These are phyloP conservation scores for Poicephalus meyeri DNA, from an alignment of 2,113 vertebrate species.

Conservation along the genomic window DNA sequence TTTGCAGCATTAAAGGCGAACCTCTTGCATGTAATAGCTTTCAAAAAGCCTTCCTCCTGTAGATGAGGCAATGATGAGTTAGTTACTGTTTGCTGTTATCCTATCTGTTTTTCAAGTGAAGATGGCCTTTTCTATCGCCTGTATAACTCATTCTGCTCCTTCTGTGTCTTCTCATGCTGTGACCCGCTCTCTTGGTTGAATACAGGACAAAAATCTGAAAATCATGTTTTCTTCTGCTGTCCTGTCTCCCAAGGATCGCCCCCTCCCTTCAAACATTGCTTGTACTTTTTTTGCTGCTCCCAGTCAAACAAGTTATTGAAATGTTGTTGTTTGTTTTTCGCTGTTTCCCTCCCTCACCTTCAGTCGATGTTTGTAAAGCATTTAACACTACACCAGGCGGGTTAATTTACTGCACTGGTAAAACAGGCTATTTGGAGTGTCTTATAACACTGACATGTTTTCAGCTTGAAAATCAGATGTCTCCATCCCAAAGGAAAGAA, in stretches of 20 bases:
- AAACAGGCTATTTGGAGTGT: slow-evolving; percentile 74
- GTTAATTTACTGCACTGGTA: slow-evolving; percentile 71
- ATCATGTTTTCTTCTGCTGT: not conserved
- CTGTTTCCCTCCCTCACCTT: slow-evolving; percentile 61
- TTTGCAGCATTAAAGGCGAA: slow-evolving; percentile 8
- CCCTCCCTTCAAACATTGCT: not conserved
- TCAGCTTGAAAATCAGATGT: slow-evolving; percentile 76
- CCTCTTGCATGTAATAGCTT: not conserved
- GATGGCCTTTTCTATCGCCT: not conserved
- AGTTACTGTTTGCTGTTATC: not conserved
- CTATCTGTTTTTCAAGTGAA: slow-evolving; percentile 5
- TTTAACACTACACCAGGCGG: slow-evolving; percentile 76
- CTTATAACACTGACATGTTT: slow-evolving; percentile 71
- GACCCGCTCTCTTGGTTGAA: not conserved
- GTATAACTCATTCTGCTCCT: not conserved
- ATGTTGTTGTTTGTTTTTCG: slow-evolving; percentile 75
- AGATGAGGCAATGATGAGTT: not conserved
- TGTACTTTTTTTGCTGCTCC: slow-evolving; percentile 12
- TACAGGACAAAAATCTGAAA: not conserved
- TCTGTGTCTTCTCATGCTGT: not conserved
- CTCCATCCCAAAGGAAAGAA: slow-evolving; percentile 69
- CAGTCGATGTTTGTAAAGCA: slow-evolving; percentile 73
- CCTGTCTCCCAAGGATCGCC: not conserved
- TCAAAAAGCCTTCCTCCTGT: slow-evolving; percentile 1
- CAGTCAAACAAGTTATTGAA: slow-evolving; percentile 41